Percentiles rank a stretch among this genome's conserved stretches.
Evolutionary conservation across 2,888 invertebrate genomes (phyloP).

Genomic region (Eurytoma californica): DNA sequence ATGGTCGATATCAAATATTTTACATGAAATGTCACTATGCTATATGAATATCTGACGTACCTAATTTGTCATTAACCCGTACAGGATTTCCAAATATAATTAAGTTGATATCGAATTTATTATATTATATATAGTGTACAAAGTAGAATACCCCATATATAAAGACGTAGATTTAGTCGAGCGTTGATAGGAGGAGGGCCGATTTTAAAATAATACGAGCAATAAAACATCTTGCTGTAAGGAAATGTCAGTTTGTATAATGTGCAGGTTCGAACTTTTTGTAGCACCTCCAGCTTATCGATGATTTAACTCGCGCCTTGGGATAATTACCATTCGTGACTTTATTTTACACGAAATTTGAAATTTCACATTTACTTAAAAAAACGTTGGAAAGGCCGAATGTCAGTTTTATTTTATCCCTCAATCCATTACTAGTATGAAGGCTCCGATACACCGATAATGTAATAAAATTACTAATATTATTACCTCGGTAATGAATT

Average conservation of each 20-base stretch:
- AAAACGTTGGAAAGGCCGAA: neutral
- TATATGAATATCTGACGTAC: too few species aligned
- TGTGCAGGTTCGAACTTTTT: neutral
- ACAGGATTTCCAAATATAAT: too few species aligned
- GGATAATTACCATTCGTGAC: slow-evolving; percentile 29
- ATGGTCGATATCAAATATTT: too few species aligned
- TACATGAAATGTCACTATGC: too few species aligned
- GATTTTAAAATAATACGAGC: neutral
- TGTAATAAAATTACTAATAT: too few species aligned
- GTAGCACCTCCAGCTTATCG: too few species aligned
- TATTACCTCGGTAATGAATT: too few species aligned
- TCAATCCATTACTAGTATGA: too few species aligned
- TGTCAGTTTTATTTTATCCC: neutral
- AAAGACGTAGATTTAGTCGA: neutral
- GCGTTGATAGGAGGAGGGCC: slow-evolving; percentile 28
- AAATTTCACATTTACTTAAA: neutral
- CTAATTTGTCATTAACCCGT: too few species aligned
- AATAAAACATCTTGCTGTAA: slow-evolving; percentile 3
- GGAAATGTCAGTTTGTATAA: neutral
- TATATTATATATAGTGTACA: neutral
- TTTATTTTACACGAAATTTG: neutral
- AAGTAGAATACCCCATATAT: neutral
- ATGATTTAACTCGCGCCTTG: neutral
- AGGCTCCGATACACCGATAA: too few species aligned
- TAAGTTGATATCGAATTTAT: too few species aligned